phyloP scores from a whole-genome alignment of 2,797 vertebrate species.

The Luscinia megarhynchos region DNA sequence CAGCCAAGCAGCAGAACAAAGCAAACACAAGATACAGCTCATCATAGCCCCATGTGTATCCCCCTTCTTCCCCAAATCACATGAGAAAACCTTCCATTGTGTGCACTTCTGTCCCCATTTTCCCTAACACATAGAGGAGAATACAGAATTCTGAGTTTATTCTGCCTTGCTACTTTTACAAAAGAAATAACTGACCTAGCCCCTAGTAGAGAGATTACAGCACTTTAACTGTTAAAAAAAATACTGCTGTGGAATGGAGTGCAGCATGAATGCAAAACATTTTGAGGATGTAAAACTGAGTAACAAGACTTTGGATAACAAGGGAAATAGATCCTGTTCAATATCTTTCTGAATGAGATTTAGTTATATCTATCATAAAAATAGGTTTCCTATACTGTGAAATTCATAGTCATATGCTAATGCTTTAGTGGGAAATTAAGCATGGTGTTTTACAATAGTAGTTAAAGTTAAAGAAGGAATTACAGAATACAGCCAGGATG shows the following conservation, averaged over 20 bases:
- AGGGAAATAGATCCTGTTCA: not conserved
- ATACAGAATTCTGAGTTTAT: not conserved
- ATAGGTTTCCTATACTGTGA: not conserved
- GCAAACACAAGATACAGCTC: not conserved
- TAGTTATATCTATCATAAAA: conserved; percentile 7
- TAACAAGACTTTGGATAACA: not conserved
- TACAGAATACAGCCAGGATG: not conserved
- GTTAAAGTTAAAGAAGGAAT: not conserved
- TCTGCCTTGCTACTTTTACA: not conserved
- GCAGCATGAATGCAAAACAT: not conserved
- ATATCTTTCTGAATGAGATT: not conserved
- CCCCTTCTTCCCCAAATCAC: not conserved
- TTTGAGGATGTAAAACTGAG: not conserved
- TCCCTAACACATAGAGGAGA: not conserved
- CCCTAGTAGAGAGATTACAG: not conserved
- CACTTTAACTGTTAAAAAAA: not conserved
- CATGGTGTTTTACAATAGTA: not conserved
- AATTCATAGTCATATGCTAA: not conserved
- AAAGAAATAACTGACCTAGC: not conserved
- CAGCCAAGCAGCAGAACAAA: not conserved
- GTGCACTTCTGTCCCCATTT: not conserved
- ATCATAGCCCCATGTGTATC: fast-evolving
- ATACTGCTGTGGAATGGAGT: not conserved
- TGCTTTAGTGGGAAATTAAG: not conserved
- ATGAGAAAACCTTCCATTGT: not conserved